Base-by-base conservation (phyloP, 2,797 vertebrate species). In the Eleutherodactylus coqui region DNA sequence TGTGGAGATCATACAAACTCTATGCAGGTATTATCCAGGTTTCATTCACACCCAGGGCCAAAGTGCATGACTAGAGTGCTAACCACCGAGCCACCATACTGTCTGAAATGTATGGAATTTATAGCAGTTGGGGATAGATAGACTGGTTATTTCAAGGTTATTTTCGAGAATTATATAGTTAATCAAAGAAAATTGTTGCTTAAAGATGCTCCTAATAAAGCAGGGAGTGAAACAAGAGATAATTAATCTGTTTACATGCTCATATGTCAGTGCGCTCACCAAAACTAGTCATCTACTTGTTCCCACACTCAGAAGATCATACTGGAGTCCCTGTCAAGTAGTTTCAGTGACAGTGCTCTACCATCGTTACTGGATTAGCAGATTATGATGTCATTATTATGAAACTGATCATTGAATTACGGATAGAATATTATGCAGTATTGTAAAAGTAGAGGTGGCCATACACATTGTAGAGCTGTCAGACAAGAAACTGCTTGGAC, bases 151-250 rank as follows among this genome's bases (percentile, higher is more conserved):
- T 55, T n/a, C 17, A n/a, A 45, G 10, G 2, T 45, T 13, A 27
- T 45, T 73, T 5, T 27, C 5, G 13, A 45, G 17, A 41, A 70
- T 41, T 11, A 60, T 27, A 60, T 60, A 6, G n/a, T 73, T 73
- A 73, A 73, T 43, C 11, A 73, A 73, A n/a, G 4, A 45, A 43
- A 34, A 76, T 53, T 17, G 14, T 16, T 75, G 21, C 75, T 38
- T 21, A 14, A 41, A 41, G 76, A 60, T 41, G 53, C 17, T 58
- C 51, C 41, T 78, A 60, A 60, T 78, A 78, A 41, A 58, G 24
- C 76, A 27, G 76, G 76, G 76, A 78, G 51, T 78, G 51, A 78
- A 78, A 58, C 76, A 78, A 60, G 53, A 13, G 55, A 36, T 78
- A 58, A 76, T 76, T 36, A 53, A 78, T 41, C 53, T 78, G 53